Evolutionary conservation across 2,797 vertebrate genomes (phyloP).

Genomic region (Prionace glauca): DNA sequence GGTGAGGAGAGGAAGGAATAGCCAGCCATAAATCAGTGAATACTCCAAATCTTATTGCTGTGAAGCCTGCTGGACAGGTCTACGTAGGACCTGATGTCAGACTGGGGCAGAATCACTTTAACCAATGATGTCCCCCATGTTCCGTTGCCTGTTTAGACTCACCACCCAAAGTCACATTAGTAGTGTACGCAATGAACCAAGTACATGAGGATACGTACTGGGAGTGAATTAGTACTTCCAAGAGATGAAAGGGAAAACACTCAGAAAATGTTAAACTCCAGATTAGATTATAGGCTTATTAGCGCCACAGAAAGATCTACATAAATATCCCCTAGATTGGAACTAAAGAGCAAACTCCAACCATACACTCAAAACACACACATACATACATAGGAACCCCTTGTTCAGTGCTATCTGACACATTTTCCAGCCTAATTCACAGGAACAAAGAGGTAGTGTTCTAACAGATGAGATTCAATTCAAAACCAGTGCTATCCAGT

Average conservation of each 20-base stretch:
- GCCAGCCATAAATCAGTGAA: neutral
- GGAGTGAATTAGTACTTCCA: neutral
- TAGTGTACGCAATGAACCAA: neutral
- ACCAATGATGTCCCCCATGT: neutral
- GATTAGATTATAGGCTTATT: neutral
- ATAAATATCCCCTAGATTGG: neutral
- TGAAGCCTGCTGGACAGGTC: too few species aligned
- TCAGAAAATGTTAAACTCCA: neutral
- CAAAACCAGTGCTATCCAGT: neutral
- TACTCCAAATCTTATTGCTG: neutral
- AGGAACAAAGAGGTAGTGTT: neutral
- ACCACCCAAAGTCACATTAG: neutral
- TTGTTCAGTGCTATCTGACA: constrained; percentile 12
- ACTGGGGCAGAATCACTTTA: neutral
- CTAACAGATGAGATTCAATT: neutral
- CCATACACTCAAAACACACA: neutral
- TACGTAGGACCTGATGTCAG: too few species aligned
- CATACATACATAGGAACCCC: neutral
- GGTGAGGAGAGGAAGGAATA: too few species aligned
- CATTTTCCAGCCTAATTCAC: neutral
- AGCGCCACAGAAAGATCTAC: neutral
- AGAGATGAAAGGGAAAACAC: neutral
- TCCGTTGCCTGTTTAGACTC: neutral
- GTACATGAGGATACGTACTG: neutral
- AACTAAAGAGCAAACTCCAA: neutral